Conservation (phyloP, 1,140 invertebrate genomes). For the Helicoverpa zea region DNA sequence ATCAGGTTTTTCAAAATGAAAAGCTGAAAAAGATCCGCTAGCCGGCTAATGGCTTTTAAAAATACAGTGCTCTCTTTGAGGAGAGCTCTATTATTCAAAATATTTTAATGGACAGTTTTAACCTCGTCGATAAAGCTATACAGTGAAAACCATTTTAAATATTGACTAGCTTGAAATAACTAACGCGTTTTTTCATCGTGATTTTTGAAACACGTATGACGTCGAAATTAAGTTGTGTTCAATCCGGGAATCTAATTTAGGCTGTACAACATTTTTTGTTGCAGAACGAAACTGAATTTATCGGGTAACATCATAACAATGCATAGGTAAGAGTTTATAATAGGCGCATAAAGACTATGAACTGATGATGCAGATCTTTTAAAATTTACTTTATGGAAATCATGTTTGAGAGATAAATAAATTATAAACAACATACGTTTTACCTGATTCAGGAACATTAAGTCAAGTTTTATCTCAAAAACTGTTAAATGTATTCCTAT, state of each 20-base stretch:
- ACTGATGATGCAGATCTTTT: too few relatives aligned
- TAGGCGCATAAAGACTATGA: too few relatives aligned
- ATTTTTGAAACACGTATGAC: slow-evolving; percentile 22
- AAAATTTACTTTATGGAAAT: too few relatives aligned
- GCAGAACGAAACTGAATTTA: background rate
- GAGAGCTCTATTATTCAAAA: slow-evolving; percentile 63
- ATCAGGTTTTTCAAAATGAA: slow-evolving; percentile 50
- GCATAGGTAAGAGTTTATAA: background rate
- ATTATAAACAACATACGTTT: too few relatives aligned
- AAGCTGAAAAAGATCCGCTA: slow-evolving; percentile 46
- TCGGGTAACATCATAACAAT: background rate
- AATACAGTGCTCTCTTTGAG: slow-evolving; percentile 59
- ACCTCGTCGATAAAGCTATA: slow-evolving; percentile 42
- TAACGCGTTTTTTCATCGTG: slow-evolving; percentile 19
- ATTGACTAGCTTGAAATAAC: slow-evolving; percentile 37
- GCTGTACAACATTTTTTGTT: background rate
- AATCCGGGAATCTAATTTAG: background rate
- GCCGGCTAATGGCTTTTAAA: slow-evolving; percentile 63
- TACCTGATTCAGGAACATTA: too few relatives aligned
- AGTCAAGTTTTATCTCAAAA: too few relatives aligned
- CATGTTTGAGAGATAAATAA: too few relatives aligned
- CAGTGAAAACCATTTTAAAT: slow-evolving; percentile 50
- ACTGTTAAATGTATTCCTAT: too few relatives aligned
- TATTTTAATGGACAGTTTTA: slow-evolving; percentile 65
- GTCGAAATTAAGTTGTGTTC: slow-evolving; percentile 5